Percentiles rank a stretch among this genome's conserved stretches.
Conservation (phyloP, 1,140 invertebrate species). For the Sipha flava region DNA sequence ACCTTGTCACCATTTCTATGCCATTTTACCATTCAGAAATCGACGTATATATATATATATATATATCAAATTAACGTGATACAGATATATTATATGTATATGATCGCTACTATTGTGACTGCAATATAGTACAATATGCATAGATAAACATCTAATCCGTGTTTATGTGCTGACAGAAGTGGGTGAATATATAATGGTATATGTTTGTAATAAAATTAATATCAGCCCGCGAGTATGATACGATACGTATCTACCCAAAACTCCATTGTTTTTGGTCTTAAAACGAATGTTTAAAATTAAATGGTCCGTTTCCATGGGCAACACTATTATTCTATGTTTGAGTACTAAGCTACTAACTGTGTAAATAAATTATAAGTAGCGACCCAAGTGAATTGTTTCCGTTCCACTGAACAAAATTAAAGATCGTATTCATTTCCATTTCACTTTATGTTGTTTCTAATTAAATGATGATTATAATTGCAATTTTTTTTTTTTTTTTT, state of each 20-base stretch:
- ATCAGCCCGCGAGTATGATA: background rate
- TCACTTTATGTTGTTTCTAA: background rate
- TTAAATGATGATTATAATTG: background rate
- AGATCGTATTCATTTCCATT: background rate
- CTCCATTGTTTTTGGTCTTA: background rate
- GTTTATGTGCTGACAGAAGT: background rate
- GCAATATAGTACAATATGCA: background rate
- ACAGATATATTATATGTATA: too few species aligned
- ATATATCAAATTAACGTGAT: background rate
- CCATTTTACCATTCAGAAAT: too few species aligned
- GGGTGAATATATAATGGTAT: background rate
- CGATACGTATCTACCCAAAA: background rate
- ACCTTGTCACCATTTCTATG: too few species aligned
- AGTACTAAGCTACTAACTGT: constrained; percentile 1
- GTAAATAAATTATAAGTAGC: constrained; percentile 22
- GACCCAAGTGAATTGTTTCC: constrained; percentile 9
- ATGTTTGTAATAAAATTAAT: background rate
- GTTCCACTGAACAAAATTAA: background rate
- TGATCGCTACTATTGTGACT: background rate
- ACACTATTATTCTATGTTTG: constrained; percentile 10
- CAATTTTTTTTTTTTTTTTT: too few species aligned
- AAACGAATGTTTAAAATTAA: constrained; percentile 22
- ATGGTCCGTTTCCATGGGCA: constrained; percentile 8
- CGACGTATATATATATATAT: background rate
- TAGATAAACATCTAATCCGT: background rate